phyloP scores from a whole-genome alignment of 2,113 vertebrate species.

The Acrocephalus arundinaceus region DNA sequence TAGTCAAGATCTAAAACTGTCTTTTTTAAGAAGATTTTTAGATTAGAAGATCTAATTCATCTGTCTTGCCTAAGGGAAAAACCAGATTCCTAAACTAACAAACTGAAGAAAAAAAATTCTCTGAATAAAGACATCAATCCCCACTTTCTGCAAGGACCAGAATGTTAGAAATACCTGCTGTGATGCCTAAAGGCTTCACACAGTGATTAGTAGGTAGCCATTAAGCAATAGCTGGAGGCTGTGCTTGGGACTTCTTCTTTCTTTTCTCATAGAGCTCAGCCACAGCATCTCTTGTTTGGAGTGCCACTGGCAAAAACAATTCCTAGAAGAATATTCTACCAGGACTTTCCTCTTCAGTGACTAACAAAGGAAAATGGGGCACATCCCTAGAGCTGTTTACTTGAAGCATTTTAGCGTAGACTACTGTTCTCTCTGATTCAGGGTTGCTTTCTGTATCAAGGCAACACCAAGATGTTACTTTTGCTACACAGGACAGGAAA shows the following conservation, averaged over 20 bases:
- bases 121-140: background rate
- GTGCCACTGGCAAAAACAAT: background rate
- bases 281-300: background rate
- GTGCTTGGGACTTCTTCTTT: background rate
- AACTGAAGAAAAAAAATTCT: background rate
- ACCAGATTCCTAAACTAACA: background rate
- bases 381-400: background rate
- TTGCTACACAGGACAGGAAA: background rate
- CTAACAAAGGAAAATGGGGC: background rate
- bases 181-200: background rate
- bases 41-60: background rate
- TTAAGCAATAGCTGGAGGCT: background rate
- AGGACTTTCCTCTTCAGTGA: background rate
- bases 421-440: background rate
- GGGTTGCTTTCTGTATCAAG: background rate
- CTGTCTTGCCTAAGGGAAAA: background rate
- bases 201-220: background rate
- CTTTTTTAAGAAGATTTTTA: no score
- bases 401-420: background rate
- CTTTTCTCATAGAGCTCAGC: fast-evolving
- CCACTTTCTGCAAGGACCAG: background rate
- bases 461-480: background rate
- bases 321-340: background rate
- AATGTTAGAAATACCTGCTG: background rate
- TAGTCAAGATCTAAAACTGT: background rate